Conservation (phyloP, 2,113 vertebrate genomes). For the Beaufortia kweichowensis region DNA sequence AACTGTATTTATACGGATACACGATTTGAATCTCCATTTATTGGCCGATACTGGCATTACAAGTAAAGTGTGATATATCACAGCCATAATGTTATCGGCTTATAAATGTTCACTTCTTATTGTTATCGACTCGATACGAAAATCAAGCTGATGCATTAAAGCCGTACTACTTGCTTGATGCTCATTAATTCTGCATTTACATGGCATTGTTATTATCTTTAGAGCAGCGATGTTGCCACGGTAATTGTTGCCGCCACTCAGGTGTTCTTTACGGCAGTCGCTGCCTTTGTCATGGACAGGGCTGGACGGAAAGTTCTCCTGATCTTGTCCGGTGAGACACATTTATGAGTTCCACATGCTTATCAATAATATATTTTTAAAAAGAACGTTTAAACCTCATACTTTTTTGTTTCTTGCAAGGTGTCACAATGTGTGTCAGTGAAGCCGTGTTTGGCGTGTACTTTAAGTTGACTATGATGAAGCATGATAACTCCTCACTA, state of each 20-base stretch:
- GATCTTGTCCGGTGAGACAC: constrained; percentile 78
- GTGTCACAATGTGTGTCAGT: constrained; percentile 83
- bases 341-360: background rate
- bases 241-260: constrained; percentile 83
- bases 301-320: constrained; percentile 88
- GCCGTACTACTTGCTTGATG: too few species aligned
- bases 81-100: too few species aligned
- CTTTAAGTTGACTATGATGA: constrained; percentile 75
- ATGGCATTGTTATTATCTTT: background rate
- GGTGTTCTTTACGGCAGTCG: constrained; percentile 84
- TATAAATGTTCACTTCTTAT: too few species aligned
- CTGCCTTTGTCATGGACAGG: constrained; percentile 86
- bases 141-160: too few species aligned
- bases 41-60: too few species aligned
- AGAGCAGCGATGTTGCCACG: constrained; percentile 84
- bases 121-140: too few species aligned
- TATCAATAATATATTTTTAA: background rate
- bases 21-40: too few species aligned
- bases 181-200: too few species aligned
- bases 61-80: too few species aligned
- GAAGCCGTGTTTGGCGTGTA: constrained; percentile 82
- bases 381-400: background rate
- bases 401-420: constrained; percentile 60
- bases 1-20: too few species aligned
- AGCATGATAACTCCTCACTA: constrained; percentile 62